A percentile compares a stretch with the other conserved stretches of the same genome.
Evolutionary conservation across 2,797 vertebrate species (phyloP).

Genomic region (Spea hammondii): DNA sequence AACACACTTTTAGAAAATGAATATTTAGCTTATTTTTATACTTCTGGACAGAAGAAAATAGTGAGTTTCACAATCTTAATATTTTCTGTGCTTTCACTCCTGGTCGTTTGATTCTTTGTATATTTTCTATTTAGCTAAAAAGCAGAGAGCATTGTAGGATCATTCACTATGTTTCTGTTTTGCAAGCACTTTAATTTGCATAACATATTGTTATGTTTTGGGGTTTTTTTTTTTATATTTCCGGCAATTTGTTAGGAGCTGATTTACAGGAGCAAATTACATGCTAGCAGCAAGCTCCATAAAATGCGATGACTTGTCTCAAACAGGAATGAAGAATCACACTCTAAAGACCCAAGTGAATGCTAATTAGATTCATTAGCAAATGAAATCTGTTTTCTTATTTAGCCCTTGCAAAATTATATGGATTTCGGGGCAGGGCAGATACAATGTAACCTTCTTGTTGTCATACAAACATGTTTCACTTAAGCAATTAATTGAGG

Average conservation of each 20-base stretch:
- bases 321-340: not conserved
- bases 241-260: constrained; percentile 16
- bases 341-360: not conserved
- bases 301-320: constrained; percentile 10
- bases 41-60: no score
- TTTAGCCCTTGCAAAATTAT: not conserved
- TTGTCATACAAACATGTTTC: no score
- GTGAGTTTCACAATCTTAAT: no score
- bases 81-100: no score
- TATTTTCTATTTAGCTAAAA: no score
- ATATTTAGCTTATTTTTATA: no score
- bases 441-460: no score
- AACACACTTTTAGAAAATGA: no score
- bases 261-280: constrained; percentile 25
- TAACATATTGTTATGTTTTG: constrained; percentile 22
- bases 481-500: no score
- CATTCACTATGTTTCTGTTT: constrained; percentile 9
- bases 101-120: no score
- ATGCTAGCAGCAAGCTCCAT: not conserved
- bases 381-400: not conserved
- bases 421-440: no score
- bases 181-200: constrained; percentile 15
- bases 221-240: not conserved
- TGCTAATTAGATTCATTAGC: constrained; percentile 19
- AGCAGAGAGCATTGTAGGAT: not conserved